Conservation (phyloP, 2,888 invertebrate genomes). For the Schrankia costaestrigalis region DNA sequence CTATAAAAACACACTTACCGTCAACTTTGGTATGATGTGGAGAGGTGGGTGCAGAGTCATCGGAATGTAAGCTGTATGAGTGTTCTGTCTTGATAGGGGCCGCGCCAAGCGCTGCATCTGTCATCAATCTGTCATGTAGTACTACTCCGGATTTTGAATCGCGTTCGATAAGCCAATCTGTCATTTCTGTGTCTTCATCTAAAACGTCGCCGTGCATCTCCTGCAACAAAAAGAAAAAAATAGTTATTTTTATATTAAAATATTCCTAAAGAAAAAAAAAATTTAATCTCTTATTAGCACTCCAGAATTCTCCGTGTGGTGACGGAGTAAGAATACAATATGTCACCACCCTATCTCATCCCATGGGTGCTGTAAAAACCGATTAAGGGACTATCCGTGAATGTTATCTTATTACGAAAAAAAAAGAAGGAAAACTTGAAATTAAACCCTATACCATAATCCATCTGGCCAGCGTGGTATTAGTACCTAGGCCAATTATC, state of each 20-base stretch:
- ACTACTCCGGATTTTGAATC: conserved; percentile 87
- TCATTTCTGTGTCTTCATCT: conserved; percentile 84
- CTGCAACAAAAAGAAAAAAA: conserved; percentile 63
- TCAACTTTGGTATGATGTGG: conserved; percentile 87
- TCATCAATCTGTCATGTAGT: conserved; percentile 93
- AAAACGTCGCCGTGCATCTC: conserved; percentile 82
- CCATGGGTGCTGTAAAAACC: too few species aligned
- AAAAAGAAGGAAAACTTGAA: too few species aligned
- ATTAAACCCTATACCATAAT: too few species aligned
- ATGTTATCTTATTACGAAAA: too few species aligned
- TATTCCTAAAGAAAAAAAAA: background rate
- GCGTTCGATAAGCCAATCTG: conserved; percentile 85
- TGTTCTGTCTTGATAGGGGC: conserved; percentile 94
- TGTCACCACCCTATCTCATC: too few species aligned
- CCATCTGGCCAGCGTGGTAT: too few species aligned
- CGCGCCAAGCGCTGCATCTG: conserved; percentile 91
- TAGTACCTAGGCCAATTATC: too few species aligned
- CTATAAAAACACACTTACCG: too few species aligned
- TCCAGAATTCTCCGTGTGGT: too few species aligned
- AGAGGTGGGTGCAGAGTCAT: conserved; percentile 86
- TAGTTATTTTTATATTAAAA: background rate
- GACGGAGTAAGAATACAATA: too few species aligned
- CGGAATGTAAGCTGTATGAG: conserved; percentile 91
- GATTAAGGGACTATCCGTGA: too few species aligned
- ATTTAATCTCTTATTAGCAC: too few species aligned